Conservation (phyloP, 2,888 invertebrate genomes). For the Amphipyra berbera region DNA sequence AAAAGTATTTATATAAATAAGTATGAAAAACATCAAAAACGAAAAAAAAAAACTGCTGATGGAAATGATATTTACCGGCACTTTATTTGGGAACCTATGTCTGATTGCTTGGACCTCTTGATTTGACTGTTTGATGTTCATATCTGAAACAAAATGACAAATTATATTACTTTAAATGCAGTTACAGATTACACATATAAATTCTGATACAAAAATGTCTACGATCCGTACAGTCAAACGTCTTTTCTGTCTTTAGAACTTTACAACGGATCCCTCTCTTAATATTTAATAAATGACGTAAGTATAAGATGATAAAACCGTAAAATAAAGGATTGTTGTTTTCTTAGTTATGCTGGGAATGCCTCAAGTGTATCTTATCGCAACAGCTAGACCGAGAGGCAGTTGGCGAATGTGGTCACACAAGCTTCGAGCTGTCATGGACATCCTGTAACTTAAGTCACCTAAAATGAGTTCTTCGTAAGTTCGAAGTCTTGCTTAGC, state of each 20-base stretch:
- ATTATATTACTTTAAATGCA: background rate
- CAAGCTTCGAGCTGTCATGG: too few species aligned
- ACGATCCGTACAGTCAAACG: background rate
- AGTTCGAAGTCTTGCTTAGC: too few species aligned
- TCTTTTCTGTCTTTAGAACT: background rate
- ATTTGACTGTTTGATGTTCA: slow-evolving; percentile 67
- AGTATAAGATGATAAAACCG: slow-evolving; percentile 20
- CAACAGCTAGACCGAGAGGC: too few species aligned
- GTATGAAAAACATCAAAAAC: background rate
- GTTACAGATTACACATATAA: too few species aligned
- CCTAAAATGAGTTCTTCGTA: too few species aligned
- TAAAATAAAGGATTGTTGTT: slow-evolving; percentile 2
- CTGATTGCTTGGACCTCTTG: slow-evolving; percentile 93
- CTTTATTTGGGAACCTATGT: slow-evolving; percentile 94
- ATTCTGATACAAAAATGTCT: too few species aligned
- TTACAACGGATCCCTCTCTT: slow-evolving; percentile 12
- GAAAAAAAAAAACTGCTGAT: background rate
- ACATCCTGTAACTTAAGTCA: too few species aligned
- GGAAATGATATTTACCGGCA: slow-evolving; percentile 91
- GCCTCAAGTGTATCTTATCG: too few species aligned
- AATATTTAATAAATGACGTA: slow-evolving; percentile 16
- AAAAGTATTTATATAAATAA: background rate
- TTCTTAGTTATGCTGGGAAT: background rate
- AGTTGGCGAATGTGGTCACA: too few species aligned
- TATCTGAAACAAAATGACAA: slow-evolving; percentile 67